phyloP scores from a whole-genome alignment of 2,113 vertebrate species.

The Rhizomys pruinosus region DNA sequence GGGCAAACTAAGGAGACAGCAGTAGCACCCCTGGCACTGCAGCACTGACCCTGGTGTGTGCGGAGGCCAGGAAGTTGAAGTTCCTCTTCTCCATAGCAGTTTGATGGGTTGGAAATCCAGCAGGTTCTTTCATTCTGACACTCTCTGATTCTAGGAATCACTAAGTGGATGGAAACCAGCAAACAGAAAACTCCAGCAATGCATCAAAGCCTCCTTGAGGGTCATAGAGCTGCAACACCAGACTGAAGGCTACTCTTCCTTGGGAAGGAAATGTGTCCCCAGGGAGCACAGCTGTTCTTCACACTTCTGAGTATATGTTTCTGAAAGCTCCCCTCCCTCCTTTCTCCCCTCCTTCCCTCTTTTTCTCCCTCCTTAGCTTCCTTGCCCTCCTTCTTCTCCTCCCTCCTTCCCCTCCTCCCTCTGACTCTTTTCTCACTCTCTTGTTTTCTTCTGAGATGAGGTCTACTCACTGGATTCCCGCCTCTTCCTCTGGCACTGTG shows the following conservation, averaged over 20 bases:
- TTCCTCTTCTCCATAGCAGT: background rate
- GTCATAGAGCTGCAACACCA: fast-evolving
- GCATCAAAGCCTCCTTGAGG: background rate
- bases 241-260: background rate
- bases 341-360: background rate
- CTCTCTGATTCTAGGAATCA: background rate
- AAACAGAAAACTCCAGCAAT: background rate
- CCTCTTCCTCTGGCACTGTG: background rate
- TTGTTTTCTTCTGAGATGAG: background rate
- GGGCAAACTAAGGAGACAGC: background rate
- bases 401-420: too few relatives aligned
- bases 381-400: too few relatives aligned
- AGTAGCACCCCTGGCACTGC: background rate
- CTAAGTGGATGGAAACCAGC: background rate
- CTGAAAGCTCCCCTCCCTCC: background rate
- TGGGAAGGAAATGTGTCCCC: background rate
- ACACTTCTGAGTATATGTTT: background rate
- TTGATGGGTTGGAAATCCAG: background rate
- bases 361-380: background rate
- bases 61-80: background rate
- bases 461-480: background rate
- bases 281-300: background rate
- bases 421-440: too few relatives aligned
- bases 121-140: background rate
- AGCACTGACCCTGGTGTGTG: fast-evolving